Base-by-base conservation (phyloP, 2,797 vertebrate genomes). In the Synaphobranchus kaupii region DNA sequence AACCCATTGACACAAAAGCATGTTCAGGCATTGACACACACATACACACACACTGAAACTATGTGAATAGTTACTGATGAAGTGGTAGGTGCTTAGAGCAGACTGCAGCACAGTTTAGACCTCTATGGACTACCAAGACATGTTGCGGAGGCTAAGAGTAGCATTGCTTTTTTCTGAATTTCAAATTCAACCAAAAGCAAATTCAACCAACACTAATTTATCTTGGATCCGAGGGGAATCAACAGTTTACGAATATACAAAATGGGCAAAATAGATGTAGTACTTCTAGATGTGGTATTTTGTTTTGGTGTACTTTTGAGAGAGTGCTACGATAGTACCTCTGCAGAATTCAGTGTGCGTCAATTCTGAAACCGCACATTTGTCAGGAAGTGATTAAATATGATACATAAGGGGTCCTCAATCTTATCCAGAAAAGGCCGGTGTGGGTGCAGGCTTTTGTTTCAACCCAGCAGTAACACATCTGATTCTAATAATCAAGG, bases 1-100 rank as follows among this genome's bases (percentile, higher is more conserved):
- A 39, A 76, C 4, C 7, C 81, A 76, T 44, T 12, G 3, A n/a
- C 25, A 82, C 56, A 63, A 39, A 39, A 39, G 39, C 73, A 48
- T 20, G 39, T 60, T n/a, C 39, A 44, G 4, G 17, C 76, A 81
- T 83, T 15, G 58, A 76, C 83, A 17, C 66, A 56, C 15, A 60
- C 31, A 84, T 15, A 1, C 56, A 83, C 87, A 84, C 68, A 73
- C 78, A 48, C 44, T 28, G 78, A 63, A 86, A 88, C 85, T 88
- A 48, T 88, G 88, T 90, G 76, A 86, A 39, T 34, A 76, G 31
- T 34, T 34, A 28, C 13, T 71, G 10, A 3, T 28, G 63, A 31
- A 68, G 63, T 68, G 63, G 63, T 73, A 34, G 5, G 39, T 76
- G 34, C 73, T 76, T 76, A 44, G 17, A 76, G 34, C n/a, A 68